Base-by-base conservation (phyloP, 1,140 invertebrate genomes). In the Solen grandis region DNA sequence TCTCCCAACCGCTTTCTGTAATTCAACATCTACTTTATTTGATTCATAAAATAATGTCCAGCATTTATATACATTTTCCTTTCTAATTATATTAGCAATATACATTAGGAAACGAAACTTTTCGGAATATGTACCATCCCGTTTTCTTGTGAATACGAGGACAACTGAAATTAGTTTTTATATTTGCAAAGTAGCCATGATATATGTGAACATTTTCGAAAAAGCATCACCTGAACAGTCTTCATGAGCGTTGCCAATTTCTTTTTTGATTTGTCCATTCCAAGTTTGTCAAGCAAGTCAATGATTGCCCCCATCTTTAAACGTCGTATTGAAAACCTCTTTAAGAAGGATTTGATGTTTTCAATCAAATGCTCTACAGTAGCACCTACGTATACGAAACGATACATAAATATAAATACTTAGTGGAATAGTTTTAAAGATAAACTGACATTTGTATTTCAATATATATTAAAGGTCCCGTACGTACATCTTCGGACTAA, bases 281-380 rank as follows among this genome's bases (percentile, higher is more conserved):
- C 41, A 0, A 86, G 27, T 10, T 66, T 55, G 22, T 82, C 63
- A n/a, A 86, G n/a, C 22, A 86, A 73, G n/a, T 60, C 38, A 5
- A 82, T 72, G 35, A 86, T 73, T 4, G 60, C 69, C 16, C 82
- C 83, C 74, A 86, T 72, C 41, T 82, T 86, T 5, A 86, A 27
- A 3, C 78, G 41, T 31, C 75, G 65, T 10, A 84, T 59, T 13
- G 63, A 72, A 63, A 84, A 84, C 33, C 65, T 79, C 54, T 81
- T 68, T 14, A 84, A 38, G 41, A 86, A 84, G 0, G 62, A 52
- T 1, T 54, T 35, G 1, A 80, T 75, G 2, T 78, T 79, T 16
- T 82, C 41, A 1, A 84, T 55, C 16, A 84, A 33, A 0, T 41
- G 77, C 29, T 69, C 55, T 8, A 78, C 4, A 10, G 75, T 27